These are phyloP conservation scores for Nothocercus nigrocapillus DNA, from an alignment of 2,113 vertebrate genomes.

Conservation along the genomic window DNA sequence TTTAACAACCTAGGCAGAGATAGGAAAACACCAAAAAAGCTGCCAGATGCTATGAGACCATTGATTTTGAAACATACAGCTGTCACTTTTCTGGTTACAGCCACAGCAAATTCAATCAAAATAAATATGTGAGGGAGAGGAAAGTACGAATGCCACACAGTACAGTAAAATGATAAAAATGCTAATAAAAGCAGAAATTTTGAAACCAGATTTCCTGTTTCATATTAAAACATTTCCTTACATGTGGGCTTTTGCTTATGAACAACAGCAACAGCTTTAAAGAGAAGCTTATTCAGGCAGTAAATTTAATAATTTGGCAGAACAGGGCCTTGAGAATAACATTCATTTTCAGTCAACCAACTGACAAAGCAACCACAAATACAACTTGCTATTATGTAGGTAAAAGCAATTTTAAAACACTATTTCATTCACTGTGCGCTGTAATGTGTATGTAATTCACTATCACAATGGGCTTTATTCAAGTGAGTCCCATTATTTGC, in stretches of 20 bases:
- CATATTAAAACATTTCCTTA: conserved; percentile 31
- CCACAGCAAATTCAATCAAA: neutral
- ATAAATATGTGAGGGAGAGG: neutral
- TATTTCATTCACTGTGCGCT: neutral
- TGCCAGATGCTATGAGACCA: conserved; percentile 2
- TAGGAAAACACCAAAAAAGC: neutral
- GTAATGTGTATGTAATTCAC: neutral
- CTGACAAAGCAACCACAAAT: neutral
- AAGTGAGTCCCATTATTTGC: neutral
- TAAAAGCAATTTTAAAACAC: neutral
- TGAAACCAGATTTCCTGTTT: neutral
- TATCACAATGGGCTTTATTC: rapidly evolving
- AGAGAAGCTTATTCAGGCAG: conserved; percentile 54
- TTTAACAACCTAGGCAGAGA: conserved; percentile 29
- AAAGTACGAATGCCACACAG: neutral
- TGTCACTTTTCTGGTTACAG: conserved; percentile 39
- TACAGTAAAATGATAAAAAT: neutral
- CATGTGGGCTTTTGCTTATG: neutral
- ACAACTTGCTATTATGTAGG: neutral
- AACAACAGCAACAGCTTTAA: conserved; percentile 49
- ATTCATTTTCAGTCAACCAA: neutral
- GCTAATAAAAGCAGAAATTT: neutral
- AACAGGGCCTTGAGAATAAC: neutral
- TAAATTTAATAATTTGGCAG: neutral
- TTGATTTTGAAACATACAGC: conserved; percentile 4